These are phyloP conservation scores for Urosaurus nigricauda DNA, from an alignment of 2,797 vertebrate genomes.

Conservation along the genomic window DNA sequence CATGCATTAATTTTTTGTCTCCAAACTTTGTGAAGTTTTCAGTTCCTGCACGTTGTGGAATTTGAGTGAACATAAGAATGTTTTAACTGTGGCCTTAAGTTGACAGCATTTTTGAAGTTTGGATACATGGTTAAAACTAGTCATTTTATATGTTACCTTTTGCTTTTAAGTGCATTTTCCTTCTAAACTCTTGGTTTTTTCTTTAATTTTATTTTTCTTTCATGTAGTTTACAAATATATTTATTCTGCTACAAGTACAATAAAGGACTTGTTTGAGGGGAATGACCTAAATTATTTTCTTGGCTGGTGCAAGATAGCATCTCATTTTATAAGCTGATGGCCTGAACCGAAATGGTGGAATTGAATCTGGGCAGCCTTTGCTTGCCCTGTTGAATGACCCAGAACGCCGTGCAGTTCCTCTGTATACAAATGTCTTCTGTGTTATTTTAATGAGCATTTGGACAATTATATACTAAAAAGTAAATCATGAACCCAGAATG, in stretches of 20 bases:
- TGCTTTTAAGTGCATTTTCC: background rate
- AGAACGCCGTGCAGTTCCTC: slow-evolving; percentile 8
- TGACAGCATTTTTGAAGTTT: background rate
- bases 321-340: background rate
- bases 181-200: background rate
- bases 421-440: slow-evolving; percentile 18
- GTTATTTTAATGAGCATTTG: slow-evolving; percentile 25
- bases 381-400: background rate
- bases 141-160: background rate
- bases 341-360: slow-evolving; percentile 5
- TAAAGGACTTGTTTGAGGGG: background rate
- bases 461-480: slow-evolving; percentile 32
- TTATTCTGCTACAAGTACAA: slow-evolving; percentile 5
- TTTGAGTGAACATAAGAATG: background rate
- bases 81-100: background rate
- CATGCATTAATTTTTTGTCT: no score
- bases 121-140: background rate
- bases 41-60: no score
- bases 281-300: slow-evolving; percentile 1
- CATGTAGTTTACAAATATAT: background rate
- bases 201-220: background rate
- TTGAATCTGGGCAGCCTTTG: background rate
- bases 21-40: no score
- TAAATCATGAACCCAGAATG: slow-evolving; percentile 21
- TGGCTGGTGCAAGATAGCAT: background rate